Conservation (phyloP, 1,140 invertebrate species). For the Leptinotarsa texana region DNA sequence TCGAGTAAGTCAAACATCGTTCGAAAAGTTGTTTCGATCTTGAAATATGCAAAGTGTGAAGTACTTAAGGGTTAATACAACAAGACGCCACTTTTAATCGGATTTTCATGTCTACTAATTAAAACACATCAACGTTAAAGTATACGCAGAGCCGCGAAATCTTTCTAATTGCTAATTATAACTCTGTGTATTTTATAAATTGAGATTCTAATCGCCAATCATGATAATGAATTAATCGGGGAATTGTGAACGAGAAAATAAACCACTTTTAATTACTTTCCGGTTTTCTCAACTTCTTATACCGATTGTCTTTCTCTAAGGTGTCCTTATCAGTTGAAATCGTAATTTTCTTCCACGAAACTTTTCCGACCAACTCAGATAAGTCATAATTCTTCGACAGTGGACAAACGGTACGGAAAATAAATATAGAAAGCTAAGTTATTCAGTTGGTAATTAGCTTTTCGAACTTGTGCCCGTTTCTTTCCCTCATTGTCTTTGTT, state of each 20-base stretch:
- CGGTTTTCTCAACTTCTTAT: conserved; percentile 45
- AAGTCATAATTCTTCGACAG: conserved; percentile 28
- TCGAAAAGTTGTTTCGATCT: conserved; percentile 35
- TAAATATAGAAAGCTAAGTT: conserved; percentile 17
- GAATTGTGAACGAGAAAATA: conserved; percentile 45
- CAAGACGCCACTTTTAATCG: conserved; percentile 51
- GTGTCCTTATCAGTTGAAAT: conserved; percentile 26
- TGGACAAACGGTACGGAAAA: conserved; percentile 29
- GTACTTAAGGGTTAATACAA: conserved; percentile 50
- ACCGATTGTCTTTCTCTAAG: conserved; percentile 37
- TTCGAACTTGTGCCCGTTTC: background rate
- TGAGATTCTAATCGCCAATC: conserved; percentile 56
- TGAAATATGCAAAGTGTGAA: conserved; percentile 51
- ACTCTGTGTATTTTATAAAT: conserved; percentile 57
- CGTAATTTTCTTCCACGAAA: conserved; percentile 27
- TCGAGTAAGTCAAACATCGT: conserved; percentile 31
- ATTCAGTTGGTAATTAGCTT: conserved; percentile 20
- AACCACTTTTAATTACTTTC: conserved; percentile 53
- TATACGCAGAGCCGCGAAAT: conserved; percentile 45
- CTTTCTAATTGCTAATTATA: conserved; percentile 55
- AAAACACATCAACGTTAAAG: conserved; percentile 51
- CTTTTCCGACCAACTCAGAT: conserved; percentile 23
- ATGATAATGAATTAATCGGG: conserved; percentile 56
- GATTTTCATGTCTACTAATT: conserved; percentile 53
- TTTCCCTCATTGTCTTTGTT: background rate